Evolutionary conservation across 2,888 invertebrate species (phyloP).

Genomic region (Athalia rosae): DNA sequence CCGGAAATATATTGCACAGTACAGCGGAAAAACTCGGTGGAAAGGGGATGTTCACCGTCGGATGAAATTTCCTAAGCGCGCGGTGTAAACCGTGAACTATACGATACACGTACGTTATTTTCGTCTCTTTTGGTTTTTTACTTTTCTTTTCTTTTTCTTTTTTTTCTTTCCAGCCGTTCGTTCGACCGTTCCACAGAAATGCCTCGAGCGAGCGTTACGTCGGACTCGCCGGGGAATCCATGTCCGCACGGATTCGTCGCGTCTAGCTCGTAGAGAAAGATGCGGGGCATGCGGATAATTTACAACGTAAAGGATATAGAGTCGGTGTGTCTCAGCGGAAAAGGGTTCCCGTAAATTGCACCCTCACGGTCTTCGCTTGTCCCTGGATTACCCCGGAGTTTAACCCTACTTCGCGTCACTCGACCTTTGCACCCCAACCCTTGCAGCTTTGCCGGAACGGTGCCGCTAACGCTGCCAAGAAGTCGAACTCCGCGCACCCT

Average conservation of each 20-base stretch:
- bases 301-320: no score
- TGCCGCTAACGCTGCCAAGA: constrained; percentile 8
- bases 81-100: not conserved
- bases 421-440: constrained; percentile 39
- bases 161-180: no score
- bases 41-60: not conserved
- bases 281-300: no score
- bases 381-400: constrained; percentile 19
- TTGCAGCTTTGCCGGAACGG: constrained; percentile 34
- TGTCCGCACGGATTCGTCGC: not conserved
- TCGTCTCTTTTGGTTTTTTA: no score
- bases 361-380: not conserved
- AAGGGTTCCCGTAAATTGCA: constrained; percentile 21
- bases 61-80: not conserved
- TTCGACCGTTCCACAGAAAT: no score
- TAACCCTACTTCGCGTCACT: constrained; percentile 30
- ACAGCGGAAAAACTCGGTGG: not conserved
- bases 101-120: no score
- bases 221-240: not conserved
- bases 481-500: constrained; percentile 4
- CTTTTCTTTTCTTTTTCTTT: no score
- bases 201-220: not conserved
- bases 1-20: not conserved
- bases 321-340: not conserved
- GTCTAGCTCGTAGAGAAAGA: not conserved